Conservation (phyloP, 2,797 vertebrate species). For the Hirundo rustica region DNA sequence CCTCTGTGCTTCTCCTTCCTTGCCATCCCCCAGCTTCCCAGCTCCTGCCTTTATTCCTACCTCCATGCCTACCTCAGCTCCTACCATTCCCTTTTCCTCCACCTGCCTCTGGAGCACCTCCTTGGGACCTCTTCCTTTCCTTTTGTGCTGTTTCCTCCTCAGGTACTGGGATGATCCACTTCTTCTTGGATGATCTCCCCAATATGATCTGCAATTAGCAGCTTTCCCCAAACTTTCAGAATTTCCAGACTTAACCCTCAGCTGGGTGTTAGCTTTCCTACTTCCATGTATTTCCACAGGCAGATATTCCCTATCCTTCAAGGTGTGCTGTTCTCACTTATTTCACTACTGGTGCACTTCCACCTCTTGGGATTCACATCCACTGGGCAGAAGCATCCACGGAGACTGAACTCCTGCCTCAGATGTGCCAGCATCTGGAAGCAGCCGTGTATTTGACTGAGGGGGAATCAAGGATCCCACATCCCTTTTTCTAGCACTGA, state of each 20-base stretch:
- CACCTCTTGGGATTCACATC: neutral
- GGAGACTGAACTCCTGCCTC: neutral
- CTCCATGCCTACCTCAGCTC: neutral
- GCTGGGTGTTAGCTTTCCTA: neutral
- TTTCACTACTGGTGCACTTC: neutral
- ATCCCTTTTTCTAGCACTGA: neutral
- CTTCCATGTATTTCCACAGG: neutral
- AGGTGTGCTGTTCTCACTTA: accelerated
- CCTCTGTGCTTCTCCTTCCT: neutral
- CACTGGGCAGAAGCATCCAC: neutral
- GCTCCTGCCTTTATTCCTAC: neutral
- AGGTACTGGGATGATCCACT: neutral
- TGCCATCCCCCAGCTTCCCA: neutral
- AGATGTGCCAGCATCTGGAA: neutral
- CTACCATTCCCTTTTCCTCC: neutral
- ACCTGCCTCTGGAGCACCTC: neutral
- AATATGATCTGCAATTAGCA: neutral
- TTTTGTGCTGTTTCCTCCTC: neutral
- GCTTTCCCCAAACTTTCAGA: neutral
- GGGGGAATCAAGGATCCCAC: neutral
- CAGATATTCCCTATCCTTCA: neutral
- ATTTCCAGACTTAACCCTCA: neutral
- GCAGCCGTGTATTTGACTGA: neutral
- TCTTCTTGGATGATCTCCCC: neutral
- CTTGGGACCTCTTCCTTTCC: neutral